Conservation (phyloP, 2,113 vertebrate species). For the Pardalotus punctatus region DNA sequence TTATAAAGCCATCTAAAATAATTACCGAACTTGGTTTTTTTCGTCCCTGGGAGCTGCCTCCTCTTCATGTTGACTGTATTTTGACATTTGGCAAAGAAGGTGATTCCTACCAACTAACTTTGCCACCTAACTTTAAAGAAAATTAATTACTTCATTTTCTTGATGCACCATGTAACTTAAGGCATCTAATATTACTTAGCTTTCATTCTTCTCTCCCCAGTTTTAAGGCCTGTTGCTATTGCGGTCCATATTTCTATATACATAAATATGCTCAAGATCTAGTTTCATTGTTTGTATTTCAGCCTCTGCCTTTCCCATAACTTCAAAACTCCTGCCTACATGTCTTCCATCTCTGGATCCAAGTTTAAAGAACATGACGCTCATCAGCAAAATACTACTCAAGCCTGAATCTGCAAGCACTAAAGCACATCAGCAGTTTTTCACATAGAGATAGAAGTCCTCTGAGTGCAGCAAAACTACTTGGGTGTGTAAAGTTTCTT, state of each 20-base stretch:
- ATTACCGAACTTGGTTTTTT: neutral
- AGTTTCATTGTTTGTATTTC: neutral
- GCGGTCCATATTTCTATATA: neutral
- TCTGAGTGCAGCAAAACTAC: neutral
- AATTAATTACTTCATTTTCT: neutral
- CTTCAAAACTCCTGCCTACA: neutral
- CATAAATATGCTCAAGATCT: neutral
- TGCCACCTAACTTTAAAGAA: neutral
- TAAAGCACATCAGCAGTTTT: conserved; percentile 1
- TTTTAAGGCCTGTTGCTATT: neutral
- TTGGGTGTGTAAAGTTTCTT: conserved; percentile 23
- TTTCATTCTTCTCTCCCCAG: neutral
- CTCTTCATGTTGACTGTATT: neutral
- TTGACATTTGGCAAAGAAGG: neutral
- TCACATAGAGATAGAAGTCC: neutral
- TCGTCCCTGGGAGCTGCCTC: neutral
- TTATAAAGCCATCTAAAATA: neutral
- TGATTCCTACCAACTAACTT: neutral
- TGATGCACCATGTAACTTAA: neutral
- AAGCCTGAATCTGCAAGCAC: neutral
- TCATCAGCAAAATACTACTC: neutral
- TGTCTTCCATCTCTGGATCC: neutral
- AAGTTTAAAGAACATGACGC: neutral
- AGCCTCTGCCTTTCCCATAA: neutral
- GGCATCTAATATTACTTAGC: neutral